Conservation (phyloP, 2,113 vertebrate genomes). For the human (Homo sapiens) region GRCh38 chr18:49791501-49792000, state of each 20-base stretch:
- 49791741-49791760: not conserved
- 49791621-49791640: not conserved
- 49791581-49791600: slow-evolving; percentile 97
- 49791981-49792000: not conserved
- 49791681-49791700: not conserved
- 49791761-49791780: not conserved
- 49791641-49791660: not conserved
- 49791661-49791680: not conserved
- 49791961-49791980: not conserved
- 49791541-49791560: slow-evolving; percentile 95
- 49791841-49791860: slow-evolving; percentile 5
- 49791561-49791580: slow-evolving; percentile 92
- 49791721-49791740: not conserved
- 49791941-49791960: slow-evolving; percentile 20
- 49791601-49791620: slow-evolving; percentile 70
- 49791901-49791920: not conserved
- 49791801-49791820: not conserved
- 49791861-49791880: not conserved
- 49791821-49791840: not conserved
- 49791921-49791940: not conserved
- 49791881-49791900: not conserved
- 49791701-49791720: not conserved
- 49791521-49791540: slow-evolving; percentile 93
- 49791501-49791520: slow-evolving; percentile 92
- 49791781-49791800: not conserved